Conservation (phyloP, 1,140 invertebrate species). For the Cotesia vestalis region DNA sequence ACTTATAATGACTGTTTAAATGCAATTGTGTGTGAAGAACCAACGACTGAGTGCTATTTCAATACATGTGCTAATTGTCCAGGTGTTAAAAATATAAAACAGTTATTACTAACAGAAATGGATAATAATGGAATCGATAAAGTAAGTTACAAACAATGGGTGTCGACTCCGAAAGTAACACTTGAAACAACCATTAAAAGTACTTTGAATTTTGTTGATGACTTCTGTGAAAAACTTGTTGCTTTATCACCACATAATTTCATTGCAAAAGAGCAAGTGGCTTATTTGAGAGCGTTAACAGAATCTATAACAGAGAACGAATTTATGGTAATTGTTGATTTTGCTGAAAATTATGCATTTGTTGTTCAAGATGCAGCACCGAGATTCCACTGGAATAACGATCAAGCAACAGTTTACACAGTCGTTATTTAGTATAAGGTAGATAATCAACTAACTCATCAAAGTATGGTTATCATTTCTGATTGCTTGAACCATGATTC, state of each 20-base stretch:
- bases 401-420: slow-evolving; percentile 19
- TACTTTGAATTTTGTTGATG: slow-evolving; percentile 32
- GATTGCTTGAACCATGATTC: slow-evolving; percentile 23
- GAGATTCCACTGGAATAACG: slow-evolving; percentile 15
- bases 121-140: slow-evolving; percentile 28
- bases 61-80: slow-evolving; percentile 32
- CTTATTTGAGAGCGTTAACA: slow-evolving; percentile 36
- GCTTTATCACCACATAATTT: slow-evolving; percentile 37
- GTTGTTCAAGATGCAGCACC: slow-evolving; percentile 6
- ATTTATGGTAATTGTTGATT: slow-evolving; percentile 43
- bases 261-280: slow-evolving; percentile 43
- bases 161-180: slow-evolving; percentile 21
- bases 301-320: slow-evolving; percentile 34
- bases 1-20: slow-evolving; percentile 30
- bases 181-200: slow-evolving; percentile 13
- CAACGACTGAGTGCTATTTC: slow-evolving; percentile 25
- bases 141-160: slow-evolving; percentile 30
- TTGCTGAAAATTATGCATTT: slow-evolving; percentile 40
- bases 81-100: slow-evolving; percentile 9
- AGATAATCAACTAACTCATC: slow-evolving; percentile 3
- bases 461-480: slow-evolving; percentile 21
- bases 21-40: slow-evolving; percentile 21
- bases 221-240: slow-evolving; percentile 32
- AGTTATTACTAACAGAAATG: slow-evolving; percentile 17
- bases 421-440: slow-evolving; percentile 20